Evolutionary conservation across 2,797 vertebrate species (phyloP).

Genomic region (Chloroceryle inda): DNA sequence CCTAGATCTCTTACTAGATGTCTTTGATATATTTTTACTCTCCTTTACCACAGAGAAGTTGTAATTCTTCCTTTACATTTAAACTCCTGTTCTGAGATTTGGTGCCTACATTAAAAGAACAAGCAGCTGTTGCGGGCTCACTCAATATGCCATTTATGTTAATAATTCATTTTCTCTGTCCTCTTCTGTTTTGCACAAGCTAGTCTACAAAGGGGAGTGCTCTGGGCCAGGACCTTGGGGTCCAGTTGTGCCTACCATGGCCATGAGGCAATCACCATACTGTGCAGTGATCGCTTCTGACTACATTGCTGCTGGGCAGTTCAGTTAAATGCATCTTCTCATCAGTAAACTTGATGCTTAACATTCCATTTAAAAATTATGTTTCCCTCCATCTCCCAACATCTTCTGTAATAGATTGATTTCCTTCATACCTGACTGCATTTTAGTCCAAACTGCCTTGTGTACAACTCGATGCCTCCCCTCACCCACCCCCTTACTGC

Average conservation of each 20-base stretch:
- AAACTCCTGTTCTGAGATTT: not conserved
- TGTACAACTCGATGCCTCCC: accelerated
- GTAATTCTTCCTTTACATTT: not conserved
- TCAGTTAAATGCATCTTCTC: not conserved
- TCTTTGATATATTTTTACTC: not conserved
- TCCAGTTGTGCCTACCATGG: not conserved
- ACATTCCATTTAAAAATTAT: not conserved
- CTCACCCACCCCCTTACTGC: not conserved
- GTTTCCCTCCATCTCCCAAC: not conserved
- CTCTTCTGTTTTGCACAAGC: not conserved
- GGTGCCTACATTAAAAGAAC: not conserved
- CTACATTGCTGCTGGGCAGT: not conserved
- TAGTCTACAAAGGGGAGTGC: accelerated
- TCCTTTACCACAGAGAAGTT: not conserved
- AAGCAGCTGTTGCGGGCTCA: not conserved
- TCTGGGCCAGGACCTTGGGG: accelerated
- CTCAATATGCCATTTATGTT: not conserved
- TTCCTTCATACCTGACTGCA: not conserved
- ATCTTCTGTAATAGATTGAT: not conserved
- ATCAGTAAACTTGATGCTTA: not conserved
- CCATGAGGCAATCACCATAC: accelerated
- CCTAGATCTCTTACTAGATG: not conserved
- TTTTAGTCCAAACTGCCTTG: not conserved
- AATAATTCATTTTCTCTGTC: not conserved
- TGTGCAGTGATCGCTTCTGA: not conserved